Percentiles rank a stretch among this genome's conserved stretches.
These are phyloP conservation scores for Crotophaga sulcirostris DNA, from an alignment of 2,113 vertebrate genomes.

Conservation along the genomic window DNA sequence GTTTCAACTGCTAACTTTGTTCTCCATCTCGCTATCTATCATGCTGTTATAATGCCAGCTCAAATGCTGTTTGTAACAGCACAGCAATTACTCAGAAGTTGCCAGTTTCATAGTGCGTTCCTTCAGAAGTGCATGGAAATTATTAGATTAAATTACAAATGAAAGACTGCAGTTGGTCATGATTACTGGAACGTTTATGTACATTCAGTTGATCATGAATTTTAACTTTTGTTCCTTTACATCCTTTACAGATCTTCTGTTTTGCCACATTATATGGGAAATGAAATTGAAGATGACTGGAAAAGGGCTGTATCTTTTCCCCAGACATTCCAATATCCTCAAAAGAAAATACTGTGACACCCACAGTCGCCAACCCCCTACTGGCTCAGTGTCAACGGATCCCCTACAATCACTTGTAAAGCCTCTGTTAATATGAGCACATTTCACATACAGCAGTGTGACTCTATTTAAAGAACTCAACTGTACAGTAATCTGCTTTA, in stretches of 20 bases:
- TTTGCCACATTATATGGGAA: not conserved
- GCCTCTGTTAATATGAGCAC: not conserved
- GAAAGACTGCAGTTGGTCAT: slow-evolving; percentile 64
- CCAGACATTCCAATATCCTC: not conserved
- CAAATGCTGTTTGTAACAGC: slow-evolving; percentile 58
- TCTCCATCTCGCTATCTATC: slow-evolving; percentile 43
- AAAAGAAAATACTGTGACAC: not conserved
- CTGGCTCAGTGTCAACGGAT: not conserved
- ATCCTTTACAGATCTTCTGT: not conserved
- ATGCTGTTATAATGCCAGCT: slow-evolving; percentile 71
- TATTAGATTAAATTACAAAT: slow-evolving; percentile 78
- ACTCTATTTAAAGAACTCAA: not conserved
- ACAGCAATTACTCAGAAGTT: slow-evolving; percentile 68
- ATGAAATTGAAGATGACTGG: not conserved
- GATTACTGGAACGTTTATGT: slow-evolving; percentile 39
- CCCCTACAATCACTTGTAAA: not conserved
- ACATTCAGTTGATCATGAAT: slow-evolving; percentile 21
- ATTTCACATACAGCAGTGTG: not conserved
- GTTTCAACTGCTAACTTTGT: slow-evolving; percentile 52
- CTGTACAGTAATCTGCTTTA: not conserved
- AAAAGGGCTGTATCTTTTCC: not conserved
- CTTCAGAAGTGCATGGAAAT: slow-evolving; percentile 72
- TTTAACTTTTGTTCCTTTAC: slow-evolving; percentile 1
- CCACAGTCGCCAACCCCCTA: not conserved
- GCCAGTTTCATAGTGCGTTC: slow-evolving; percentile 45